These are phyloP conservation scores for Ptiloglossa arizonensis DNA, from an alignment of 1,140 invertebrate species.

Conservation along the genomic window DNA sequence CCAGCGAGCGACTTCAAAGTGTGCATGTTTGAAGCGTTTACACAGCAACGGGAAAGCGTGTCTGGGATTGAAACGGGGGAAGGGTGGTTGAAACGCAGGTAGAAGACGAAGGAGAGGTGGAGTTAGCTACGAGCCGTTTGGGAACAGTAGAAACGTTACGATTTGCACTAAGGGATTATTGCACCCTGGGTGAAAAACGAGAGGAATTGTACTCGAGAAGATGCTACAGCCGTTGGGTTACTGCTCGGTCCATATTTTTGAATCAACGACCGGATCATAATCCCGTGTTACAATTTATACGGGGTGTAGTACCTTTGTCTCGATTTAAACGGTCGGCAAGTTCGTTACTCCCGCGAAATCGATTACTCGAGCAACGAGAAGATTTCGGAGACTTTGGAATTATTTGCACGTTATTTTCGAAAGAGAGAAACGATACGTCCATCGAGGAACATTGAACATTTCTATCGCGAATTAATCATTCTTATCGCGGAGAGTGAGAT, in stretches of 20 bases:
- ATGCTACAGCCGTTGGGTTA: not conserved
- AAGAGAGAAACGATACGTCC: no score
- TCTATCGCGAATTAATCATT: no score
- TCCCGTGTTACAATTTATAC: no score
- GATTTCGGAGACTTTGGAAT: no score
- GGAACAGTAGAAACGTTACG: constrained; percentile 31
- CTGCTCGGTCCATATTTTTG: constrained; percentile 25
- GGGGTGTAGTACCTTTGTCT: no score
- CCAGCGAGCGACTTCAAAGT: constrained; percentile 67
- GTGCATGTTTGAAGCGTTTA: constrained; percentile 65
- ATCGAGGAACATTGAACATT: no score
- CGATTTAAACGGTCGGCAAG: no score
- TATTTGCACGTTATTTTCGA: no score
- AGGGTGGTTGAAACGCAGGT: constrained; percentile 12
- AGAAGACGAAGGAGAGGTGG: constrained; percentile 21
- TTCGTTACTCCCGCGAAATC: no score
- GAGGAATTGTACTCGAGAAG: not conserved
- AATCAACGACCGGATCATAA: no score
- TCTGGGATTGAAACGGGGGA: not conserved
- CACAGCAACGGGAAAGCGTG: constrained; percentile 46
- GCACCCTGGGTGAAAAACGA: constrained; percentile 32
- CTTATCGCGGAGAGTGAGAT: not conserved
- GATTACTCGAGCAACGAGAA: no score
- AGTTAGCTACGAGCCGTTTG: constrained; percentile 25
- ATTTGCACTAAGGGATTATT: constrained; percentile 37